Conservation (phyloP, 2,888 invertebrate species). For the Podabrus alpinus region DNA sequence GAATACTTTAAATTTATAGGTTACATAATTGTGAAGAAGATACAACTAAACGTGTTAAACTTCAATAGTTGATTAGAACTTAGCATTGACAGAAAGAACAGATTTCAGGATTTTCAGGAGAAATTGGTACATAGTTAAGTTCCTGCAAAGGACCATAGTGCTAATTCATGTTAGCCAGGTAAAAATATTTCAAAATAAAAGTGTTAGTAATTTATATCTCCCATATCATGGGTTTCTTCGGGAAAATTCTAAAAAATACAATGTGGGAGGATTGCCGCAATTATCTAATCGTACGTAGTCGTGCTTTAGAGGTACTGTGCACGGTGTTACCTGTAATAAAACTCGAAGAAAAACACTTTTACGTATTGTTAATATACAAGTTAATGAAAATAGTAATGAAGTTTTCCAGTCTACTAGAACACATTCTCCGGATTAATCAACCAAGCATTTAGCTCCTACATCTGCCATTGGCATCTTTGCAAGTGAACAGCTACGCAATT, state of each 20-base stretch:
- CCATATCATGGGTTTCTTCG: no score
- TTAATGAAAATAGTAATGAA: neutral
- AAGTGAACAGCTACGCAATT: neutral
- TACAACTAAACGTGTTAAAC: neutral
- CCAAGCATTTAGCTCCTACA: neutral
- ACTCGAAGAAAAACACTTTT: neutral
- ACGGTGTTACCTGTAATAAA: no score
- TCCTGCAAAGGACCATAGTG: no score
- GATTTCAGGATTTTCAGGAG: no score
- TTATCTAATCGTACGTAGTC: no score
- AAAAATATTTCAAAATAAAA: no score
- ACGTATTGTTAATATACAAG: neutral
- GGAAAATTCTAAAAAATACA: no score
- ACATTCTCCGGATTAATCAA: neutral
- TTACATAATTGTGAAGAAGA: neutral
- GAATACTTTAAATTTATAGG: neutral
- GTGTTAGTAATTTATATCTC: no score
- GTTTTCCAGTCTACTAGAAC: neutral
- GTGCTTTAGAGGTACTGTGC: no score
- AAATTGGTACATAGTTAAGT: no score
- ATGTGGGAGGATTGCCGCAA: no score
- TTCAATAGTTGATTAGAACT: neutral
- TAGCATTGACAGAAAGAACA: neutral
- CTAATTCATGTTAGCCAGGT: no score
- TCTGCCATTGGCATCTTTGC: neutral